phyloP scores from a whole-genome alignment of 1,140 invertebrate genomes.

The Dolichoris vasculosae region DNA sequence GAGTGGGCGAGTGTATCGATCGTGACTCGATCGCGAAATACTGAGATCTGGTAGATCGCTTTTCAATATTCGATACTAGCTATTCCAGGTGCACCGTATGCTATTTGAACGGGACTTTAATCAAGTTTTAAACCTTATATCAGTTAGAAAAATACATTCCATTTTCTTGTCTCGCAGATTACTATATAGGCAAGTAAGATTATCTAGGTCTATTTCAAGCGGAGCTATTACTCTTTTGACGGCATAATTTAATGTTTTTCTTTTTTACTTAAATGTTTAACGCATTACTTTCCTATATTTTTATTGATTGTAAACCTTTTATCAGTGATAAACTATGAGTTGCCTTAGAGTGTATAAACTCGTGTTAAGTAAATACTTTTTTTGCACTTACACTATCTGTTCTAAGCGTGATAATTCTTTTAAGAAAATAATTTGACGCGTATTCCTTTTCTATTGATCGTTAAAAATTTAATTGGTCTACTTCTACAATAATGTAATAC shows the following conservation, averaged over 20 bases:
- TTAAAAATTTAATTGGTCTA: too few relatives aligned
- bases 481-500: too few relatives aligned
- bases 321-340: not conserved
- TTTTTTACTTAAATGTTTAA: not conserved
- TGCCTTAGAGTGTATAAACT: too few relatives aligned
- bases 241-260: not conserved
- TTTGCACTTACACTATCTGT: too few relatives aligned
- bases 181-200: not conserved
- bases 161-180: not conserved
- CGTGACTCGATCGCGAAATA: not conserved
- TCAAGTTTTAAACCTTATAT: not conserved
- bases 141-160: not conserved
- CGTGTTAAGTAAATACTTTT: too few relatives aligned
- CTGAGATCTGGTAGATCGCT: not conserved
- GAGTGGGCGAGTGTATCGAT: not conserved
- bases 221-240: not conserved
- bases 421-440: too few relatives aligned
- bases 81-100: not conserved
- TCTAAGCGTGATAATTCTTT: too few relatives aligned
- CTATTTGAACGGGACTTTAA: constrained; percentile 24
- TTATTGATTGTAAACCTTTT: not conserved
- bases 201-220: not conserved
- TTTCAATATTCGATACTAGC: constrained; percentile 6
- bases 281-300: not conserved
- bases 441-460: too few relatives aligned